Evolutionary conservation across 2,888 invertebrate genomes (phyloP), one percentile per base, ranked within the genome.

Genomic region (Blera fallax): DNA sequence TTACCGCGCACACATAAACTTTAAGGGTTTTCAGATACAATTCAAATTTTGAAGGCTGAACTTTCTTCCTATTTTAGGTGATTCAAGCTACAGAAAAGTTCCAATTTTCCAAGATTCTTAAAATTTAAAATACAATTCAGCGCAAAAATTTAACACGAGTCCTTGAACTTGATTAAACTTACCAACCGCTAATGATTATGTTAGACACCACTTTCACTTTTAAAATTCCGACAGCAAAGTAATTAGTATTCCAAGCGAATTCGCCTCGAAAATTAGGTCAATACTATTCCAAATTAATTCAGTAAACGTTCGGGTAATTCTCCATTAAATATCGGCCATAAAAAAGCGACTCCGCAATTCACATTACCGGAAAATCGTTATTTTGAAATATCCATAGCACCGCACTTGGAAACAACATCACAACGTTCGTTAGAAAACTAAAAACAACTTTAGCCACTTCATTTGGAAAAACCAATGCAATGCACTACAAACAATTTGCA

Each of bases 321-420:
- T 10, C 32, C 10, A 64, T n/a, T 21, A 37, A 40, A 18, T 24
- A 52, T 7, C 48, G 43, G 27, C 29, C 60, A 50, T 34, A 1
- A 58, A 1, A 58, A 56, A 21, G 18, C n/a, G 27, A 64, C n/a
- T 32, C 52, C 16, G 52, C 60, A 43, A 29, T 64, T 52, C 52
- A 78, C 52, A 52, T 27, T 27, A 62, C 54, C 52, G 73, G 78
- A 73, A 76, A 73, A 67, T 69, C 73, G 50, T 78, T 78, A 78
- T 54, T 83, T 78, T 27, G 27, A 60, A 65, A 52, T 11, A 16
- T 21, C 4, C 4, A 24, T 24, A 24, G 4, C 40, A 11, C 32
- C 45, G 11, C 32, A 52, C 45, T n/a, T 18, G 21, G 32, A 60
- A 40, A 64, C 14, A 14, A 32, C 56, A 16, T 45, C 43, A 32